These are phyloP conservation scores for Liopterus haemorrhoidalis DNA, from an alignment of 2,888 invertebrate species.

Conservation along the genomic window DNA sequence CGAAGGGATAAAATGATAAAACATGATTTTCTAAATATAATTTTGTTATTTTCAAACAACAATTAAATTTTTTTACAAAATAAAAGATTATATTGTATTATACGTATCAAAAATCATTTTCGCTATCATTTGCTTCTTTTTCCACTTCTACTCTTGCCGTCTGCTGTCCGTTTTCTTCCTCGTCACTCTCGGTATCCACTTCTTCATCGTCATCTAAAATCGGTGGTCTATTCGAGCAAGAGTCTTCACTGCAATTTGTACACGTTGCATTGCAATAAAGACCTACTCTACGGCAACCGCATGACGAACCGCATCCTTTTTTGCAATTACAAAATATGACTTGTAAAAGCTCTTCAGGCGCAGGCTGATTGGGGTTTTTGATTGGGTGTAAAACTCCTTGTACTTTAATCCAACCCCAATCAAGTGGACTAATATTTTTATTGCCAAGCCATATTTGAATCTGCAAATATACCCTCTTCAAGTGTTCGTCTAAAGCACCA, in stretches of 20 bases:
- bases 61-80: too few species aligned
- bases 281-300: constrained; percentile 36
- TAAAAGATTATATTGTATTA: too few species aligned
- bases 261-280: constrained; percentile 34
- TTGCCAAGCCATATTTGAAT: constrained; percentile 20
- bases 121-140: too few species aligned
- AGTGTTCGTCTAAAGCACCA: constrained; percentile 15
- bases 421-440: constrained; percentile 13
- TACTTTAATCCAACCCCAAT: constrained; percentile 23
- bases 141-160: too few species aligned
- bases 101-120: too few species aligned
- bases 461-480: constrained; percentile 16
- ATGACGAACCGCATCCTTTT: constrained; percentile 33
- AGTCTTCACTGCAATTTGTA: constrained; percentile 28
- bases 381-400: constrained; percentile 37
- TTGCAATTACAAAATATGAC: constrained; percentile 35
- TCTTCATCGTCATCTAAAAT: too few species aligned
- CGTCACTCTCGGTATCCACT: too few species aligned
- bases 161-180: too few species aligned
- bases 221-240: constrained; percentile 17
- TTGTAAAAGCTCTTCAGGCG: constrained; percentile 33
- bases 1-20: too few species aligned
- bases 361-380: constrained; percentile 35
- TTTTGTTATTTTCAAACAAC: too few species aligned
- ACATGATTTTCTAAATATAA: too few species aligned